Percentiles rank a stretch among this genome's conserved stretches.
phyloP scores from a whole-genome alignment of 2,113 vertebrate species.

The Carollia perspicillata region DNA sequence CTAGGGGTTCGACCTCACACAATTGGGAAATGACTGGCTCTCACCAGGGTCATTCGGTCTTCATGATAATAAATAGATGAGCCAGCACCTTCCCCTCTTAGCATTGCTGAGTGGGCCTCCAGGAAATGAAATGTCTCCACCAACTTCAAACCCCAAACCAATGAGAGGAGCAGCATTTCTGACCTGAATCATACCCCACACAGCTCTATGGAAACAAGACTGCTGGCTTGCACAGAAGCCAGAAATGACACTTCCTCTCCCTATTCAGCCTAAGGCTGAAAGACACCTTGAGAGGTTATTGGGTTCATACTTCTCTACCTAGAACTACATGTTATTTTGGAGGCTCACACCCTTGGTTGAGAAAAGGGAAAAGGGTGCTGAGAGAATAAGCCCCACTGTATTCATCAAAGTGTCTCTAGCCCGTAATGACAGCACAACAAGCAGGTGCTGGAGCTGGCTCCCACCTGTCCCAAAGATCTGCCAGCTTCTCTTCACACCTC shows the following conservation, averaged over 20 bases:
- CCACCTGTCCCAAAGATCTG: not conserved
- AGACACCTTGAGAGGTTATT: not conserved
- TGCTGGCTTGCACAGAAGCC: constrained; percentile 40
- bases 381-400: not conserved
- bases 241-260: constrained; percentile 53
- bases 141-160: constrained; percentile 53
- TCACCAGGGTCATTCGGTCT: constrained; percentile 47
- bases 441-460: not conserved
- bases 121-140: constrained; percentile 54
- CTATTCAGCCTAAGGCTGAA: not conserved
- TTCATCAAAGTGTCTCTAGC: not conserved
- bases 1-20: not conserved
- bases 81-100: constrained; percentile 35
- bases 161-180: not conserved
- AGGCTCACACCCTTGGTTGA: not conserved
- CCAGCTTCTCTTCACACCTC: not conserved
- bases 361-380: not conserved
- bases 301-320: constrained; percentile 34
- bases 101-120: constrained; percentile 41
- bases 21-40: constrained; percentile 63
- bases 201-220: constrained; percentile 46
- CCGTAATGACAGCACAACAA: not conserved
- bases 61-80: not conserved
- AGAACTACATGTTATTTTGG: not conserved
- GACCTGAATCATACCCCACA: constrained; percentile 31